Evolutionary conservation across 2,113 vertebrate species (phyloP).

Genomic region (Trematomus loennbergii): DNA sequence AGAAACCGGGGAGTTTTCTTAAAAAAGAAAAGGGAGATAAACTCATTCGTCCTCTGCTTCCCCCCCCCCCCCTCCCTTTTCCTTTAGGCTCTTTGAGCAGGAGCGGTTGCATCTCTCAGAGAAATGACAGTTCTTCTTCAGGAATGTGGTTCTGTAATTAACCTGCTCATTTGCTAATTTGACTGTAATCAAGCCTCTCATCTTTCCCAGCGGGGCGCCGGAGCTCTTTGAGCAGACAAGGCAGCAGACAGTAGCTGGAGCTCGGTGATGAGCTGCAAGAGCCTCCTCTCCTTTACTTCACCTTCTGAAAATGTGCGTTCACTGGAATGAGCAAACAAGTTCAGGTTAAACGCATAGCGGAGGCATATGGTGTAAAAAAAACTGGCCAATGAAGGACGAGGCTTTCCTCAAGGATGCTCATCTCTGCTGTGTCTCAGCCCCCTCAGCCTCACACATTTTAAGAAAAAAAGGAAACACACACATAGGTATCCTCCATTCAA

Average conservation of each 20-base stretch:
- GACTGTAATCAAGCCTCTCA: slow-evolving; percentile 84
- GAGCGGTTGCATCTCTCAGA: slow-evolving; percentile 49
- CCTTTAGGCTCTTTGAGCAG: slow-evolving; percentile 59
- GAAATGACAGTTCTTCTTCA: slow-evolving; percentile 77
- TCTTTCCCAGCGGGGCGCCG: slow-evolving; percentile 78
- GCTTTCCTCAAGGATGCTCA: slow-evolving; percentile 59
- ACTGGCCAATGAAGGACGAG: slow-evolving; percentile 40
- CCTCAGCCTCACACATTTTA: slow-evolving; percentile 40
- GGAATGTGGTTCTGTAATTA: slow-evolving; percentile 80
- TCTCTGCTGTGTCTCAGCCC: slow-evolving; percentile 54
- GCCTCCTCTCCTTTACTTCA: slow-evolving; percentile 70
- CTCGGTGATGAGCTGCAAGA: slow-evolving; percentile 65
- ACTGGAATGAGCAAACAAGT: slow-evolving; percentile 53
- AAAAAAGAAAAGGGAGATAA: slow-evolving; percentile 44
- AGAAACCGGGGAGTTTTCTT: slow-evolving; percentile 58
- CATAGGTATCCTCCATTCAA: slow-evolving; percentile 53
- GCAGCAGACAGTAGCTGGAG: slow-evolving; percentile 68
- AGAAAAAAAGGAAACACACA: slow-evolving; percentile 33
- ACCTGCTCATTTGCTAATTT: slow-evolving; percentile 84
- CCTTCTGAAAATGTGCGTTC: slow-evolving; percentile 43
- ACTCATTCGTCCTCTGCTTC: slow-evolving; percentile 28
- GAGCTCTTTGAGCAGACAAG: slow-evolving; percentile 71
- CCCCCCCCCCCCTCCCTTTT: slow-evolving; percentile 12
- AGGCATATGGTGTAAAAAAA: slow-evolving; percentile 44
- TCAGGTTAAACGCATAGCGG: slow-evolving; percentile 31